Base-by-base conservation (phyloP, 2,797 vertebrate species). In the Lepilemur septentrionalis region DNA sequence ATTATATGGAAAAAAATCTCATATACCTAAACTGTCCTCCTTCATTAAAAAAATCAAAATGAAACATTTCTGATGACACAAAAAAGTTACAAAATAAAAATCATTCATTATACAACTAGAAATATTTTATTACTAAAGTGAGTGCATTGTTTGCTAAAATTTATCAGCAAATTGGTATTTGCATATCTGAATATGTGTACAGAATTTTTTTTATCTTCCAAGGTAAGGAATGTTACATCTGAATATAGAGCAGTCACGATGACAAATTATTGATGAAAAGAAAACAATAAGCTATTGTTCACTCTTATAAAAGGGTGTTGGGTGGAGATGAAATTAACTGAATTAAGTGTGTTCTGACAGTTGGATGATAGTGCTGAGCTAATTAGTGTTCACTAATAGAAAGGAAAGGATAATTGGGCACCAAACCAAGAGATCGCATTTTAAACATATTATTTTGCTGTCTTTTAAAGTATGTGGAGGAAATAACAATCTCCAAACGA, bases 331-430 rank as follows among this genome's bases (percentile, higher is more conserved):
- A 97, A 96, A 96, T 97, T 96, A 97, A 97, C 73, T 89, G 70
- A 97, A 96, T 96, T 96, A 97, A 93, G n/a, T 94, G 48, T 35
- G 93, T 82, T 87, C 91, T 97, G 89, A 98, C 97, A 98, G 97
- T 81, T 92, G 94, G 95, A 97, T 93, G 67, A 92, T 87, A 93
- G 61, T 89, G 67, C 76, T 97, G 96, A 89, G 87, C 84, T 98
- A 98, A 97, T 97, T 96, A 97, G 43, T 76, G 55, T 96, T 95
- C 97, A 97, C 22, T 87, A 61, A 97, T 3, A 81, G 79, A 63
- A 46, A 35, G 90, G 35, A 61, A 97, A 86, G 79, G 43, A 94
- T 89, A 95, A 82, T 93, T 97, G 96, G 96, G 4, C 35, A 88
- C 87, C 84, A 97, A 97, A 96, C 28, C 86, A 97, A 97, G 86